Conservation (phyloP, 2,888 invertebrate species). For the Vanessa cardui region DNA sequence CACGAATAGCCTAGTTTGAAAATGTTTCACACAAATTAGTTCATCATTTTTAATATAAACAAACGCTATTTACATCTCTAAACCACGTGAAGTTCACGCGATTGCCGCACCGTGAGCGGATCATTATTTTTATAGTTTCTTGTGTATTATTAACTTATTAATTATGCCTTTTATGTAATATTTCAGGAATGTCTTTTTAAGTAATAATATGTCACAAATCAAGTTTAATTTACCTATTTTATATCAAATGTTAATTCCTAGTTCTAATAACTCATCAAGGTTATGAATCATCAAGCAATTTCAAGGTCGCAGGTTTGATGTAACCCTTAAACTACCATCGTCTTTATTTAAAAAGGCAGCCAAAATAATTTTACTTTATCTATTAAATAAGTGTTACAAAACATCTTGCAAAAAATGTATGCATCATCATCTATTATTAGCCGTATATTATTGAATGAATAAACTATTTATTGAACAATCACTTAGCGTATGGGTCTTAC, state of each 20-base stretch:
- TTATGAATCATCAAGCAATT: too few species aligned
- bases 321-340: too few species aligned
- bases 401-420: not conserved
- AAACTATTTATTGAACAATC: slow-evolving; percentile 48
- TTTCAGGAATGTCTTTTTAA: not conserved
- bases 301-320: too few species aligned
- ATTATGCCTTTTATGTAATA: slow-evolving; percentile 3
- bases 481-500: slow-evolving; percentile 46
- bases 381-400: too few species aligned
- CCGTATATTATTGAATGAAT: slow-evolving; percentile 41
- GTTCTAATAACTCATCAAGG: too few species aligned
- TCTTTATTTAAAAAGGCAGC: too few species aligned
- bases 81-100: slow-evolving; percentile 26
- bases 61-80: slow-evolving; percentile 14
- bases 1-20: slow-evolving; percentile 12
- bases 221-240: too few species aligned
- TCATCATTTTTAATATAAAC: slow-evolving; percentile 22
- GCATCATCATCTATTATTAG: slow-evolving; percentile 32
- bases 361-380: too few species aligned
- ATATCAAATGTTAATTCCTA: too few species aligned
- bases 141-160: not conserved
- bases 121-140: slow-evolving; percentile 18
- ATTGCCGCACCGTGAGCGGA: not conserved
- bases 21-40: slow-evolving; percentile 14
- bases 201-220: too few species aligned